Percentiles rank a stretch among this genome's conserved stretches.
These are phyloP conservation scores for Piscicola geometra DNA, from an alignment of 2,888 invertebrate species.

Conservation along the genomic window DNA sequence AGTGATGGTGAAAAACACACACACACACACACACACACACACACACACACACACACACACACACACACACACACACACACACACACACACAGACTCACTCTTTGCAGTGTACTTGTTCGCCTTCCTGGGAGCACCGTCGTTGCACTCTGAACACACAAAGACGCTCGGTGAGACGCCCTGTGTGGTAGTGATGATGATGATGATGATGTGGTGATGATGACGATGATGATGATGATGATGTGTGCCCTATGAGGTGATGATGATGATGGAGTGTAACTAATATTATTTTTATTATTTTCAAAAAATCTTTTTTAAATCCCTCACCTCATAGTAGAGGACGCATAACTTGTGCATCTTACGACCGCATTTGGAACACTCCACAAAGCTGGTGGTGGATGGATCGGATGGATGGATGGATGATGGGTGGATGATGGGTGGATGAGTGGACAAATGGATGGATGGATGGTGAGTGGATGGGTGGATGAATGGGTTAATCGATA, in stretches of 20 bases:
- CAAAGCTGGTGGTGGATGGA: conserved; percentile 64
- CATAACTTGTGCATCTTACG: conserved; percentile 97
- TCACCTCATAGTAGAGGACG: conserved; percentile 88
- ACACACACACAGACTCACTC: conserved; percentile 55
- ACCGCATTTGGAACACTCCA: conserved; percentile 90
- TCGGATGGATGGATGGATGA: conserved; percentile 6
- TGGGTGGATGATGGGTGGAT: too few relatives aligned
- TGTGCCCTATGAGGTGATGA: too few relatives aligned
- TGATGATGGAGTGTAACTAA: too few relatives aligned
- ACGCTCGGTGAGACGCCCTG: neutral
- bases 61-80: too few relatives aligned
- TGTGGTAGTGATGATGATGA: neutral
- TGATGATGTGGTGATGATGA: conserved; percentile 20
- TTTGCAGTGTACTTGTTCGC: conserved; percentile 97
- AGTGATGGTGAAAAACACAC: too few relatives aligned
- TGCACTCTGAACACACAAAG: neutral
- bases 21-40: too few relatives aligned
- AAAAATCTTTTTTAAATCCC: too few relatives aligned
- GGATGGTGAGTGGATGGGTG: too few relatives aligned
- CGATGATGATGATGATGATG: conserved; percentile 12
- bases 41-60: conserved; percentile 59
- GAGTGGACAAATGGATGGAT: conserved; percentile 5
- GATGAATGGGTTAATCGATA: too few relatives aligned
- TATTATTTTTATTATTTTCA: too few relatives aligned
- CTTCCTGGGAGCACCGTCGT: conserved; percentile 78